A percentile compares a stretch with the other conserved stretches of the same genome.
Evolutionary conservation across 2,797 vertebrate genomes (phyloP).

Genomic region (Clarias laeviceps): DNA sequence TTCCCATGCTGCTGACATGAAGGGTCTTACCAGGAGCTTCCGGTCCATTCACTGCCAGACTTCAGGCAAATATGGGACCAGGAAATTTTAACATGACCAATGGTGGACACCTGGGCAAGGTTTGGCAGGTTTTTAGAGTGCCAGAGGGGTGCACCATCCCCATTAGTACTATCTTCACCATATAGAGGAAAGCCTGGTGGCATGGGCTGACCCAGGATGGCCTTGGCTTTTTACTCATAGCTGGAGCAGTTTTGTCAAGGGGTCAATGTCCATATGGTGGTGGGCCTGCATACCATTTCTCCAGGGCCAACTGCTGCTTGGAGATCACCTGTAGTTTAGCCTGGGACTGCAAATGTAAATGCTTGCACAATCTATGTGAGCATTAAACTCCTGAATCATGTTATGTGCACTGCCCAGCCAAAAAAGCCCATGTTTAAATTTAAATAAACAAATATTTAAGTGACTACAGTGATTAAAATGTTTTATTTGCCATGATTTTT

Average conservation of each 20-base stretch:
- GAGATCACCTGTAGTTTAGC: conserved; percentile 8
- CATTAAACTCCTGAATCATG: too few species aligned
- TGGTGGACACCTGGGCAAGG: neutral
- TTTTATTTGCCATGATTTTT: too few species aligned
- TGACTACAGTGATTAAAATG: too few species aligned
- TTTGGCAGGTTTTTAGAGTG: neutral
- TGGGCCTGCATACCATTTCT: neutral
- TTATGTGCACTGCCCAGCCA: too few species aligned
- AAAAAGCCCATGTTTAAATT: too few species aligned
- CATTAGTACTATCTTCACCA: neutral
- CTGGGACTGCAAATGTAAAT: neutral
- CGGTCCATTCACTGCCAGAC: neutral
- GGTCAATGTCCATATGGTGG: neutral
- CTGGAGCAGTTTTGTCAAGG: too few species aligned
- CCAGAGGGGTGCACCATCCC: neutral
- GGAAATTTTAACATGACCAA: neutral
- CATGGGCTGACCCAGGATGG: too few species aligned
- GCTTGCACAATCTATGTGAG: too few species aligned
- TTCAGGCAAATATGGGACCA: neutral
- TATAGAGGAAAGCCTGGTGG: too few species aligned
- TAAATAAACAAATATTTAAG: too few species aligned
- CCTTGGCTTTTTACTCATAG: neutral
- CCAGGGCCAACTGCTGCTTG: conserved; percentile 2
- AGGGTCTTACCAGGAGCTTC: neutral
- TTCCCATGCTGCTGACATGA: neutral